Conservation (phyloP, 2,113 vertebrate genomes). For the Ploceus nigricollis region DNA sequence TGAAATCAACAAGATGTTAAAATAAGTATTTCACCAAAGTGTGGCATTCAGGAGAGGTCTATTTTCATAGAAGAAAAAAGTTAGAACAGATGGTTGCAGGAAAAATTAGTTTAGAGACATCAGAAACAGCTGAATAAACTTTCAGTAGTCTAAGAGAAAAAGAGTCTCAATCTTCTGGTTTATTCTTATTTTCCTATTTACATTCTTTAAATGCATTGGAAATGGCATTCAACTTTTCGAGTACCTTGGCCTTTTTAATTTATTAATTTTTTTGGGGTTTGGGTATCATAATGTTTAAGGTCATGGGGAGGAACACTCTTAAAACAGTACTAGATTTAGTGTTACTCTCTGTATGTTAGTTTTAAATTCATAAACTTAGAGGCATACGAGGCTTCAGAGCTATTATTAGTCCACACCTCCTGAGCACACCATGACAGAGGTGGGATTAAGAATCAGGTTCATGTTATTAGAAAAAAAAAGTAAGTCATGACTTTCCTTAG, state of each 20-base stretch:
- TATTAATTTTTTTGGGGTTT: neutral
- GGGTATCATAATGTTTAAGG: neutral
- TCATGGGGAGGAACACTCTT: neutral
- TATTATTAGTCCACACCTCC: neutral
- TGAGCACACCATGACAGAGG: neutral
- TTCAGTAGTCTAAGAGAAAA: conserved; percentile 61
- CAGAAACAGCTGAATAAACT: conserved; percentile 81
- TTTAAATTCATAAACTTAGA: neutral
- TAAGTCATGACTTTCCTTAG: neutral
- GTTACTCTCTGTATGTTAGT: neutral
- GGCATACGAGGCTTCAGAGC: neutral
- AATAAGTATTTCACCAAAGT: conserved; percentile 72
- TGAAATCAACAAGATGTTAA: conserved; percentile 71
- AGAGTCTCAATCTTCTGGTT: conserved; percentile 41
- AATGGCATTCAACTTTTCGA: neutral
- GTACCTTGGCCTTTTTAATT: neutral
- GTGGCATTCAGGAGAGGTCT: conserved; percentile 57
- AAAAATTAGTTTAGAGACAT: conserved; percentile 71
- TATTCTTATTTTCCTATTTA: conserved; percentile 54
- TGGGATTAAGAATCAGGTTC: neutral
- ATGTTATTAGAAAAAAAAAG: neutral
- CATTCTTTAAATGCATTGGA: conserved; percentile 38
- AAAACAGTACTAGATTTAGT: neutral
- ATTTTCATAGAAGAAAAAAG: conserved; percentile 65
- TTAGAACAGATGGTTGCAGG: conserved; percentile 74